phyloP scores from a whole-genome alignment of 64 coral and sea anemone genomes.

The Stichodactyla mertensii region DNA sequence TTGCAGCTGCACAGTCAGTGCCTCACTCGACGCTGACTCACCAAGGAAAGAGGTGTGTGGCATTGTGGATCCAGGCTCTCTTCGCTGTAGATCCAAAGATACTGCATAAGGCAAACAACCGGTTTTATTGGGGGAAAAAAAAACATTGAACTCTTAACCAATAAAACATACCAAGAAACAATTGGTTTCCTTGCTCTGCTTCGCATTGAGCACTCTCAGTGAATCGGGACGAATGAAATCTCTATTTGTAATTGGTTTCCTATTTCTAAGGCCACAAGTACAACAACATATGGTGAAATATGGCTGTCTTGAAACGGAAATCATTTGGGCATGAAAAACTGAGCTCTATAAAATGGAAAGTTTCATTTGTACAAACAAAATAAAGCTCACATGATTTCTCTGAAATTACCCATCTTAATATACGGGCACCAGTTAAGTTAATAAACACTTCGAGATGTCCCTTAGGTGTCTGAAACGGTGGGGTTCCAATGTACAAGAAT shows the following conservation, averaged over 20 bases:
- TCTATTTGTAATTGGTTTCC: not conserved
- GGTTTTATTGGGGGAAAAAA: too few relatives aligned
- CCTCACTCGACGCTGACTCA: constrained; percentile 23
- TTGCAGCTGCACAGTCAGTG: constrained; percentile 22
- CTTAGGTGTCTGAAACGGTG: constrained; percentile 34
- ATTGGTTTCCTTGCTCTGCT: not conserved
- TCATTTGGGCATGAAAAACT: not conserved
- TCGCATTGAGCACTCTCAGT: not conserved
- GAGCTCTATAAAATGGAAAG: constrained; percentile 30
- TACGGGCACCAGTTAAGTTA: constrained; percentile 34
- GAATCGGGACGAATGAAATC: constrained; percentile 17
- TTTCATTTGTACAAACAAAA: constrained; percentile 31
- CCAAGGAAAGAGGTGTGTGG: constrained; percentile 39
- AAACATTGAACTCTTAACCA: too few relatives aligned
- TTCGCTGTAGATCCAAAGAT: constrained; percentile 40
- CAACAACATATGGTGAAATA: constrained; percentile 26
- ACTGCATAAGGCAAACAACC: constrained; percentile 51
- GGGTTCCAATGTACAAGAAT: constrained; percentile 42
- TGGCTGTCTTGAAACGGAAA: constrained; percentile 37
- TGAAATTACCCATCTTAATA: constrained; percentile 34
- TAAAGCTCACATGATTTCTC: constrained; percentile 7
- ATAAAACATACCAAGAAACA: not conserved
- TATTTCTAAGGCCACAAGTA: constrained; percentile 20
- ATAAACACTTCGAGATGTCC: constrained; percentile 36
- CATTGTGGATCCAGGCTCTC: constrained; percentile 56